These are phyloP conservation scores for Limnephilus lunatus DNA, from an alignment of 2,888 invertebrate species.

Conservation along the genomic window DNA sequence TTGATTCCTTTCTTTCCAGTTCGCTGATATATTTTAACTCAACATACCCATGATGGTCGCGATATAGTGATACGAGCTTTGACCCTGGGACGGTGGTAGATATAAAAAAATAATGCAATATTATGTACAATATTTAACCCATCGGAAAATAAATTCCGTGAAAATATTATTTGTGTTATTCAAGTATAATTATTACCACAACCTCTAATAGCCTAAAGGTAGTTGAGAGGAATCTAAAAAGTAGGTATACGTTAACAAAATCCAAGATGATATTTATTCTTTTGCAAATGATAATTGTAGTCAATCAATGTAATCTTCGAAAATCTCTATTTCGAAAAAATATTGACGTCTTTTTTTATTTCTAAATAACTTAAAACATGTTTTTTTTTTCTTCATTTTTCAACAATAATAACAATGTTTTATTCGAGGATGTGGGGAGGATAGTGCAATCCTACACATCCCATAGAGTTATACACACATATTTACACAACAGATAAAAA, in stretches of 20 bases:
- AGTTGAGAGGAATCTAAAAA: background rate
- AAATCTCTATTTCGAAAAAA: background rate
- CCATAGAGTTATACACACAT: too few species aligned
- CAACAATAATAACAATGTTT: too few species aligned
- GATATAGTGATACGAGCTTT: background rate
- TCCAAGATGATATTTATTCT: too few species aligned
- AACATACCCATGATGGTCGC: background rate
- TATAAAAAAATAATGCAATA: background rate
- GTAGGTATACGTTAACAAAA: too few species aligned
- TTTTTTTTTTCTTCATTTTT: too few species aligned
- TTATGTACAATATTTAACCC: too few species aligned
- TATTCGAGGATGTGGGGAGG: too few species aligned
- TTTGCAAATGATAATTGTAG: too few species aligned
- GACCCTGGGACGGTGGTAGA: too few species aligned
- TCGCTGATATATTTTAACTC: background rate
- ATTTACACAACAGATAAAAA: too few species aligned
- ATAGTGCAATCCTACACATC: too few species aligned
- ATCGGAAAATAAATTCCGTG: background rate
- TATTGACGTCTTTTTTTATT: too few species aligned
- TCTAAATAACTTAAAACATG: background rate
- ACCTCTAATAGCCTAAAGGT: background rate
- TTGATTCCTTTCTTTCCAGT: background rate
- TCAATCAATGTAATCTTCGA: background rate
- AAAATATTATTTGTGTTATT: background rate
- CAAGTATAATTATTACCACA: background rate